Conservation (phyloP, 2,888 invertebrate genomes). For the Deilephila elpenor region DNA sequence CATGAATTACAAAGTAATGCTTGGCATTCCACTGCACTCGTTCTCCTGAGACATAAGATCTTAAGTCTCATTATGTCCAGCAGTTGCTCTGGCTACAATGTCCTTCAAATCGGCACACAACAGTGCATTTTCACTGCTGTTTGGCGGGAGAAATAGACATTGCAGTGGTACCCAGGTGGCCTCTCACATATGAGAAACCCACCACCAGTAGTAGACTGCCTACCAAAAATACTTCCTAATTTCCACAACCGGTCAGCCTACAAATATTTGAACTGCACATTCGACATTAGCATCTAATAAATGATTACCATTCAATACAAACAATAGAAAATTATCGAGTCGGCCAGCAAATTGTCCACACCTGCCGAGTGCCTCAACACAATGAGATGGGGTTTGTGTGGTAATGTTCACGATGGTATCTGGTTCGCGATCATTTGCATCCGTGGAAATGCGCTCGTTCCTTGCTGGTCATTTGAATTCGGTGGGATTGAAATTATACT, state of each 20-base stretch:
- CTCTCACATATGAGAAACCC: too few species aligned
- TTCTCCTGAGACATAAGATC: too few species aligned
- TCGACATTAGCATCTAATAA: not conserved
- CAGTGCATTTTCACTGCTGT: too few species aligned
- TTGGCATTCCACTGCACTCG: too few species aligned
- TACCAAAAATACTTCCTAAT: not conserved
- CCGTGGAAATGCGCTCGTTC: not conserved
- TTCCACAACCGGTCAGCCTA: not conserved
- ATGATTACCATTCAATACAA: constrained; percentile 8
- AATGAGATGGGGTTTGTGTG: constrained; percentile 15
- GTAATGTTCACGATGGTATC: constrained; percentile 11
- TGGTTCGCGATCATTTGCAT: not conserved
- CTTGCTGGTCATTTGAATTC: not conserved
- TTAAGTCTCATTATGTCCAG: too few species aligned
- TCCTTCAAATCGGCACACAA: too few species aligned
- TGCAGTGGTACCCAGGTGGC: too few species aligned
- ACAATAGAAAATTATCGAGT: constrained; percentile 20
- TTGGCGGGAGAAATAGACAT: too few species aligned
- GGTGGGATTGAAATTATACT: not conserved
- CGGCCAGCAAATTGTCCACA: constrained; percentile 17
- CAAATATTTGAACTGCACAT: not conserved
- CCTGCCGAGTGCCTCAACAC: not conserved
- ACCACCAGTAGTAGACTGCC: not conserved
- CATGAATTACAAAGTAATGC: too few species aligned
- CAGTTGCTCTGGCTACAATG: too few species aligned